Evolutionary conservation across 2,888 invertebrate species (phyloP).

Genomic region (Syrista parreyssii): DNA sequence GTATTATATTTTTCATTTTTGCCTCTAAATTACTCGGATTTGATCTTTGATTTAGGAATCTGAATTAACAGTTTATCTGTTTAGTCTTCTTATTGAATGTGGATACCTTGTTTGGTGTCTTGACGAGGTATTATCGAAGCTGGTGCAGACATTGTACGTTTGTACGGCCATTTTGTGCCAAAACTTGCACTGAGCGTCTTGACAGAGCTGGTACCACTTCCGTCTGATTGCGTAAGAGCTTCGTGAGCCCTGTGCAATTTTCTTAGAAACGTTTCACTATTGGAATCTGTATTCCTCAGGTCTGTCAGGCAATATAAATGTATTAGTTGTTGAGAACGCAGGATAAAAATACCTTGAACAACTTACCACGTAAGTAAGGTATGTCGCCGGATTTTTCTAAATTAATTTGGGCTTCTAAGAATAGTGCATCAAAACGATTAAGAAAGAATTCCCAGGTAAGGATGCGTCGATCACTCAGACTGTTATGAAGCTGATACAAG

Average conservation of each 20-base stretch:
- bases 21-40: not conserved
- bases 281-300: slow-evolving; percentile 87
- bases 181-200: slow-evolving; percentile 89
- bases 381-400: slow-evolving; percentile 88
- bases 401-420: slow-evolving; percentile 95
- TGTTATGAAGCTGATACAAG: slow-evolving; percentile 93
- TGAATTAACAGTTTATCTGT: slow-evolving; percentile 3
- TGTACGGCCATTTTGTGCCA: slow-evolving; percentile 94
- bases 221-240: slow-evolving; percentile 82
- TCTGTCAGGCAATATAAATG: slow-evolving; percentile 69
- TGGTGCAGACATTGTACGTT: slow-evolving; percentile 93
- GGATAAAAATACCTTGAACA: not conserved
- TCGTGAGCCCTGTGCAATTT: slow-evolving; percentile 92
- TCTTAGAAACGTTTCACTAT: slow-evolving; percentile 85
- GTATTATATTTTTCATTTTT: not conserved
- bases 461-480: slow-evolving; percentile 89
- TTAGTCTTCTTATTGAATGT: not conserved
- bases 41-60: not conserved
- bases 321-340: not conserved
- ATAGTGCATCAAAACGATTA: slow-evolving; percentile 93
- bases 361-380: slow-evolving; percentile 80
- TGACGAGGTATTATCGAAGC: slow-evolving; percentile 83
- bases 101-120: slow-evolving; percentile 76
- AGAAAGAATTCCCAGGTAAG: slow-evolving; percentile 98
- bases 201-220: slow-evolving; percentile 71